Evolutionary conservation across 1,140 invertebrate species (phyloP).

Genomic region (Ceratosolen fusciceps): DNA sequence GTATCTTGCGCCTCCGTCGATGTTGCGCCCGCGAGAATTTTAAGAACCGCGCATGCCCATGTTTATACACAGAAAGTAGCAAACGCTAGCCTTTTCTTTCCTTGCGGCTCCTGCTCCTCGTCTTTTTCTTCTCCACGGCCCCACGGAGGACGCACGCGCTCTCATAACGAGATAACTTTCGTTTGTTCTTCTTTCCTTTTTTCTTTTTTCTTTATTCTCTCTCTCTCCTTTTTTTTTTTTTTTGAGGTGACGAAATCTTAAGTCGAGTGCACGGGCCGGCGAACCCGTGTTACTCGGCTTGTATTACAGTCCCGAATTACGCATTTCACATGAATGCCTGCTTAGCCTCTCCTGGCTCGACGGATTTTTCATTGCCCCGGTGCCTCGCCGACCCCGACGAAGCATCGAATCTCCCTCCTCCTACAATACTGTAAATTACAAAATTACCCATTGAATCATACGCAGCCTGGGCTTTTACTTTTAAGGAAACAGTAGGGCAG

Average conservation of each 20-base stretch:
- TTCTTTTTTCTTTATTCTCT: too few relatives aligned
- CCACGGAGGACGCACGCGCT: background rate
- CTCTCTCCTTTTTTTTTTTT: background rate
- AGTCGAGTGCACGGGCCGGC: background rate
- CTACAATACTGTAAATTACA: too few relatives aligned
- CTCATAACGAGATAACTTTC: conserved; percentile 20
- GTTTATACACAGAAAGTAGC: conserved; percentile 29
- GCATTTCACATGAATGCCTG: background rate
- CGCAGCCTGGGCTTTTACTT: conserved; percentile 24
- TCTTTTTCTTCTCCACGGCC: background rate
- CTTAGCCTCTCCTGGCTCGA: background rate
- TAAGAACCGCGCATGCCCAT: conserved; percentile 23
- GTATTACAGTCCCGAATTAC: conserved; percentile 4
- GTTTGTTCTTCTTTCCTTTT: background rate
- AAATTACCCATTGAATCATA: conserved; percentile 34
- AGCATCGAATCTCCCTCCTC: background rate
- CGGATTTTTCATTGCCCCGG: too few relatives aligned
- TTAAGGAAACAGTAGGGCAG: conserved; percentile 38
- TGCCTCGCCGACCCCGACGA: too few relatives aligned
- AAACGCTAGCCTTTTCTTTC: conserved; percentile 22
- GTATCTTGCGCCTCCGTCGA: conserved; percentile 40
- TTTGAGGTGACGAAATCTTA: conserved; percentile 14
- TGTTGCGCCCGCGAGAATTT: conserved; percentile 21
- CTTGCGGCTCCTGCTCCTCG: background rate
- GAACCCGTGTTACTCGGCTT: conserved; percentile 1